Evolutionary conservation across 2,113 vertebrate species (phyloP), one percentile per base, ranked within the genome.

Genomic region (Amphilophus citrinellus): DNA sequence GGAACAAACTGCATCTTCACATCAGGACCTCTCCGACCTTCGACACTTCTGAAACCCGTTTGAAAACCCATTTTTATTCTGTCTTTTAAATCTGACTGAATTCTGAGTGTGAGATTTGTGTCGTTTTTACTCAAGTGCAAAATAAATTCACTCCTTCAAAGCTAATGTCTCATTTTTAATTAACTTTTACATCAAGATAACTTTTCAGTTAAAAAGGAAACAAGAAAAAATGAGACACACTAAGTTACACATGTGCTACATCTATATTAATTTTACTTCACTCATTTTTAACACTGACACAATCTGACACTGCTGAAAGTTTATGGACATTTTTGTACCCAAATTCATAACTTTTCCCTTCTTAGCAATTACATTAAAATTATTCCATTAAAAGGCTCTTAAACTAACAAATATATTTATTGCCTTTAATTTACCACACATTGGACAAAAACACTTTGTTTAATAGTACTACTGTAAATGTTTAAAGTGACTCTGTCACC

Each of bases 81-180:
- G 30, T 30, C 30, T 30, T 30, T 30, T 3, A 30, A 30, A 30
- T 30, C 30, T 3, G 30, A 30, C 30, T 30, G 30, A 30, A 30
- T 30, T 30, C 30, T 30, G 30, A 30, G 3, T 30, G 30, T 4
- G 30, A 3, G 2, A 30, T 30, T 30, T 30, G 30, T 30, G 30
- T 30, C 30, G 30, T 30, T 30, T 30, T 30, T 30, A 30, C 32
- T 32, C 32, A 5, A 1, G 32, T 32, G 32, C 32, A 32, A 32
- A 32, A 32, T 5, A 32, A 32, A 6, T 5, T 32, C 5, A 32
- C 62, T 66, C 62, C 37, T 24, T 42, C 22, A 65, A 5, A 42
- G 0, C 0, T 65, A 65, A 37, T 24, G 24, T 15, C 62, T 5
- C 11, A 37, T 37, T 37, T 37, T 7, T 37, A 37, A 37, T 37